phyloP scores from a whole-genome alignment of 2,113 vertebrate genomes.

The Blennius ocellaris region DNA sequence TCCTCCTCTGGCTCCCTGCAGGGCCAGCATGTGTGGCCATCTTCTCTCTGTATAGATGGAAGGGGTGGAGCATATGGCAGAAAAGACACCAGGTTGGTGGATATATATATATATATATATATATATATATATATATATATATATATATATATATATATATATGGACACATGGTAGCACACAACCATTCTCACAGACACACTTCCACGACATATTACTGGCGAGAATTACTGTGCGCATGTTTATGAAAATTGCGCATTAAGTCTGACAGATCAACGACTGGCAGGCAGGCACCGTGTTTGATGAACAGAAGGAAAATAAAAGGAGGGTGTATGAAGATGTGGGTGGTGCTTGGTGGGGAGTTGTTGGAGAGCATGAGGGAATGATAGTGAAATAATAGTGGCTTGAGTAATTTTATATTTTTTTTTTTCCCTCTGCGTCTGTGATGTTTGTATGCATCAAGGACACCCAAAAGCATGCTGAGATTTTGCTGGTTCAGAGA shows the following conservation, averaged over 20 bases:
- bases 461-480: constrained; percentile 8
- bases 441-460: background rate
- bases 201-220: constrained; percentile 35
- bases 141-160: constrained; percentile 12
- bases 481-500: constrained; percentile 26
- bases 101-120: too few species aligned
- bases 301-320: constrained; percentile 46
- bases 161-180: constrained; percentile 17
- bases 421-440: constrained; percentile 7
- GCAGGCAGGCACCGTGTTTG: constrained; percentile 40
- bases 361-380: constrained; percentile 35
- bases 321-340: constrained; percentile 30
- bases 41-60: constrained; percentile 64
- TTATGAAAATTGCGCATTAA: constrained; percentile 40
- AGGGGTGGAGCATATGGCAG: constrained; percentile 72
- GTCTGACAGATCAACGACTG: constrained; percentile 41
- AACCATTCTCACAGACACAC: constrained; percentile 4
- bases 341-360: constrained; percentile 32
- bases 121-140: too few species aligned
- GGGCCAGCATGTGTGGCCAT: constrained; percentile 56
- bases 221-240: constrained; percentile 50
- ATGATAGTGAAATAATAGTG: constrained; percentile 41
- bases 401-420: constrained; percentile 45
- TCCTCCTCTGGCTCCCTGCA: constrained; percentile 46
- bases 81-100: constrained; percentile 54